Base-by-base conservation (phyloP, 2,888 invertebrate species). In the Lacanobia wlatinum region DNA sequence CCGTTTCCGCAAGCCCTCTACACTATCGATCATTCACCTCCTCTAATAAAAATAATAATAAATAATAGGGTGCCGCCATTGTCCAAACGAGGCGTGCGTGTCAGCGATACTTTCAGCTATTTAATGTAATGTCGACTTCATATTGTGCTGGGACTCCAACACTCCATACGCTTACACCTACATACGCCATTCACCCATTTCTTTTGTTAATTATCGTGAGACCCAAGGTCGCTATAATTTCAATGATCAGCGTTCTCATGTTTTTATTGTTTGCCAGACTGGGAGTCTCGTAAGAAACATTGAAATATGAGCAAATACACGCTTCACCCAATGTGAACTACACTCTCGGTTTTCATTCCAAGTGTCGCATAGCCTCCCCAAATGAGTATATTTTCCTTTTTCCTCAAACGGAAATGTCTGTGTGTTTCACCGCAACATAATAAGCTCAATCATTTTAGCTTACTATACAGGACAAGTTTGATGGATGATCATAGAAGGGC, bases 11-110 rank as follows among this genome's bases (percentile, higher is more conserved):
- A 90, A 90, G 90, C 93, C 94, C 93, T 92, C 89, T 85, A 83
- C 84, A 75, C 92, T 90, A 96, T 96, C 96, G 95, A 96, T 96
- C 95, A 95, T 92, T 91, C 91, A 91, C 92, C 93, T 92, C 91
- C 91, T 92, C 92, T 91, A 93, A 95, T 95, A 95, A 95, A 94
- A 95, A 95, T 94, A 95, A 95, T 95, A 94, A 95, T 94, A 94
- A 94, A 93, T 94, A 94, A 94, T 91, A 90, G 91, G 91, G 92
- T 89, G 89, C 85, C 90, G 92, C 94, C 90, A 93, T 94, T 95
- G 94, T 95, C 92, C 92, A 90, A 91, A 91, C 91, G 90, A 90
- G 90, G 90, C 89, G 93, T 93, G 94, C 94, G 94, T 93, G 94
- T 90, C 92, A 90, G 89, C 90, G 90, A 91, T 93, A 94, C 92